These are phyloP conservation scores for Drosophila planitibia DNA, from an alignment of 2,888 invertebrate species.

Conservation along the genomic window DNA sequence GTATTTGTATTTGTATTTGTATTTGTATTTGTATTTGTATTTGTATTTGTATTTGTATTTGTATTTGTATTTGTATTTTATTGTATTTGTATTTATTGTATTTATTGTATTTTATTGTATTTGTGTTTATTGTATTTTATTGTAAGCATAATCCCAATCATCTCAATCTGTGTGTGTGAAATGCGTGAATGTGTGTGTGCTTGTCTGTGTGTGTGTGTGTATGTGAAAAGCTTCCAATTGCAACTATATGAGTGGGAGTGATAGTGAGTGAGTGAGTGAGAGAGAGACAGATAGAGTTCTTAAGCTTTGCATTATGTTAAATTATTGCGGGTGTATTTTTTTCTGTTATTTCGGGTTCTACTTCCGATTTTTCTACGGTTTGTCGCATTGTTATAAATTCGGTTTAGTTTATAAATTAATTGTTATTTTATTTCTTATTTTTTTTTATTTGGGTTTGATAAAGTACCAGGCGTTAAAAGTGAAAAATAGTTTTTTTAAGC, in stretches of 20 bases:
- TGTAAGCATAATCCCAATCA: conserved; percentile 35
- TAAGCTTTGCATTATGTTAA: conserved; percentile 20
- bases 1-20: conserved; percentile 28
- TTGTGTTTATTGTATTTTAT: conserved; percentile 29
- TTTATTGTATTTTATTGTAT: conserved; percentile 17
- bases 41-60: conserved; percentile 27
- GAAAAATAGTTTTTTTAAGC: not conserved
- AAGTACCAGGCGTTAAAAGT: not conserved
- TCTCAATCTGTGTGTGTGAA: conserved; percentile 29
- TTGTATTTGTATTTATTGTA: conserved; percentile 15
- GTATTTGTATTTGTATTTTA: conserved; percentile 23
- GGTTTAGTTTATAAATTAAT: conserved; percentile 1
- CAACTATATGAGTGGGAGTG: conserved; percentile 19
- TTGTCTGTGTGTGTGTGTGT: not conserved
- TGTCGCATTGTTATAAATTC: conserved; percentile 1
- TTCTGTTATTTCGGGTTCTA: not conserved
- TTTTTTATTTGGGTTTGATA: not conserved
- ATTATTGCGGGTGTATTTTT: conserved; percentile 9
- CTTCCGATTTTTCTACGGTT: not conserved
- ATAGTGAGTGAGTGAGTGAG: conserved; percentile 7
- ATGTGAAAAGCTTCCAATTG: conserved; percentile 27
- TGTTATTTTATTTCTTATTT: not conserved
- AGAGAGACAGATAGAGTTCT: conserved; percentile 4
- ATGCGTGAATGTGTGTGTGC: not conserved
- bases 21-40: conserved; percentile 27